Conservation (phyloP, 2,888 invertebrate species). For the Melanchra persicariae region DNA sequence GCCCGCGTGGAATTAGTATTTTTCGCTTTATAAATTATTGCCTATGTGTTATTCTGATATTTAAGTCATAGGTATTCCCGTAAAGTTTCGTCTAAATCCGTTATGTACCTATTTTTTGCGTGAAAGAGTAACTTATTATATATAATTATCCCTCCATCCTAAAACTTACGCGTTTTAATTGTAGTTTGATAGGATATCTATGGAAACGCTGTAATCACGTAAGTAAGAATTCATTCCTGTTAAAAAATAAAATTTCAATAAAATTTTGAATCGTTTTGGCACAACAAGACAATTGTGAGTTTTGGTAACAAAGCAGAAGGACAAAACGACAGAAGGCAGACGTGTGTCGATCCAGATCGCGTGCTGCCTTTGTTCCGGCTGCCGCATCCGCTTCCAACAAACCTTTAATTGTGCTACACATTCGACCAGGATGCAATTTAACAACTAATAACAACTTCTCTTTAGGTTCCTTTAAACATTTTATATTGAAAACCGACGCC, state of each 20-base stretch:
- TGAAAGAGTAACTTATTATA: neutral
- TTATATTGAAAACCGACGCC: constrained; percentile 65
- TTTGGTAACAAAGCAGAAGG: constrained; percentile 56
- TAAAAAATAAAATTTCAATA: neutral
- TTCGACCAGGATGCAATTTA: constrained; percentile 81
- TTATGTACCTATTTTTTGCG: too few relatives aligned
- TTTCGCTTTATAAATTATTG: too few relatives aligned
- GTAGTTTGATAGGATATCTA: neutral
- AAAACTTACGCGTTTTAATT: too few relatives aligned
- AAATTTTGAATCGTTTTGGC: constrained; percentile 11
- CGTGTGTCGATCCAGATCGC: constrained; percentile 81
- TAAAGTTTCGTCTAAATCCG: too few relatives aligned
- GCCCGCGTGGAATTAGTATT: too few relatives aligned
- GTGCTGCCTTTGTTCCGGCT: constrained; percentile 86
- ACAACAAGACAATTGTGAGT: constrained; percentile 31
- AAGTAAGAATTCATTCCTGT: too few relatives aligned
- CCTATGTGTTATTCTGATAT: too few relatives aligned
- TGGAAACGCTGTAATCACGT: neutral
- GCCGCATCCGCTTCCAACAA: constrained; percentile 80
- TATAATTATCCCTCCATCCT: too few relatives aligned
- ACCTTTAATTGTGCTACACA: constrained; percentile 82
- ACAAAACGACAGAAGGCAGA: constrained; percentile 83
- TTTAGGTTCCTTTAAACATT: constrained; percentile 67
- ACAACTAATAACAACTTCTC: constrained; percentile 78
- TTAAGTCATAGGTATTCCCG: too few relatives aligned